Conservation (phyloP, 2,888 invertebrate genomes). For the Hemithea aestivaria region DNA sequence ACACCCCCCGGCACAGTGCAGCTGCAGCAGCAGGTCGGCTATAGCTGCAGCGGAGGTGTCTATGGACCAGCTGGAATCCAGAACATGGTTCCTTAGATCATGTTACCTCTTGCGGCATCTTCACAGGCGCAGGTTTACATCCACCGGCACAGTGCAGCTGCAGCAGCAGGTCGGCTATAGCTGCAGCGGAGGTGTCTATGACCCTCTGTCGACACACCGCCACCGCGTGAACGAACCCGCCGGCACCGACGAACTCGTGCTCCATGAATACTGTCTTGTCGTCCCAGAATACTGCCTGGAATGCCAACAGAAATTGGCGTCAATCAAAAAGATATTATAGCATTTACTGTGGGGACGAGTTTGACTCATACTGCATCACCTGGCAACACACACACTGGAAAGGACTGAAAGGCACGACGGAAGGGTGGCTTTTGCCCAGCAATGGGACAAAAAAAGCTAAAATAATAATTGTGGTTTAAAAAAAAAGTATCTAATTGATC, state of each 20-base stretch:
- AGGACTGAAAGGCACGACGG: no score
- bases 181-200: conserved; percentile 77
- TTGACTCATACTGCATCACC: no score
- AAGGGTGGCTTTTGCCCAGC: no score
- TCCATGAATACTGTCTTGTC: conserved; percentile 89
- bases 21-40: conserved; percentile 66
- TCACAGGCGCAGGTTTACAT: conserved; percentile 53
- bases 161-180: conserved; percentile 66
- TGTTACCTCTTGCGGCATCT: conserved; percentile 70
- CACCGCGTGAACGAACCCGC: conserved; percentile 84
- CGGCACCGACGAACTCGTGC: conserved; percentile 87
- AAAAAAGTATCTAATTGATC: no score
- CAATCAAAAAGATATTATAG: no score
- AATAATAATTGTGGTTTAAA: no score
- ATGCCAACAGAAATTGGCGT: neutral
- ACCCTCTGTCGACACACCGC: conserved; percentile 79
- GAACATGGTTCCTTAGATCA: no score
- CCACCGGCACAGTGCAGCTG: conserved; percentile 74
- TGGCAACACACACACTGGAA: no score
- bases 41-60: conserved; percentile 76
- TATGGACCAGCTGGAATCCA: no score
- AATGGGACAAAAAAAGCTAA: no score
- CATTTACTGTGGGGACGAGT: no score
- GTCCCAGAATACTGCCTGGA: conserved; percentile 83
- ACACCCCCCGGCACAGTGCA: conserved; percentile 73